Base-by-base conservation (phyloP, 1,140 invertebrate species). In the Macrocentrus cingulum region DNA sequence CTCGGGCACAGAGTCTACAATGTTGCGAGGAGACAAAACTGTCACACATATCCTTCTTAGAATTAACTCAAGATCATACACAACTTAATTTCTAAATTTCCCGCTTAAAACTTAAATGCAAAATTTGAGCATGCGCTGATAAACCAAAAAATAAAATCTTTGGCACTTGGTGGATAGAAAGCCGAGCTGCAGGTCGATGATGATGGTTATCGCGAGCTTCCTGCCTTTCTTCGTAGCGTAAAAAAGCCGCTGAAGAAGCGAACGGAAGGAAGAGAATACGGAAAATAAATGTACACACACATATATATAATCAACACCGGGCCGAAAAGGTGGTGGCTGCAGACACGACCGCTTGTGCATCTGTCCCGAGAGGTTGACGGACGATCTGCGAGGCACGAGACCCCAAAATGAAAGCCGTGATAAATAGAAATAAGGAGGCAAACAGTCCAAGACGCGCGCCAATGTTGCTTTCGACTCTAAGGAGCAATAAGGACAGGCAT, bases 371-470 rank as follows among this genome's bases (percentile, higher is more conserved):
- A 49, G 52, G 56, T 44, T 48, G 19, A 58, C 29, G 41, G 48
- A 45, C 50, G 50, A 49, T 58, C 58, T 54, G 63, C 20, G 41
- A 54, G 61, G 63, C 59, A 61, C 36, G 42, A 34, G 54, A 60
- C 61, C 45, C 36, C 37, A 52, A 57, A 46, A 52, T 50, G 44
- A 56, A 48, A 37, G 59, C 41, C 13, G 42, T 44, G 51, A 60
- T 52, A 16, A 46, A 37, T 49, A 51, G 49, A 55, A 60, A 58
- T 59, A 50, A 51, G 45, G 11, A 51, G 34, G 32, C 18, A 11
- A 48, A 44, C 25, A 63, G 48, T 48, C 25, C 25, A 29, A 29
- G 25, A n/a, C n/a, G n/a, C n/a, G n/a, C n/a, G 42, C 65, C 58
- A 59, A 56, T 60, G 37, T 49, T 20, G 8, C 36, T 49, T 32